Evolutionary conservation across 2,888 invertebrate genomes (phyloP), one percentile per base, ranked within the genome.

Genomic region (Meandrusa payeni): DNA sequence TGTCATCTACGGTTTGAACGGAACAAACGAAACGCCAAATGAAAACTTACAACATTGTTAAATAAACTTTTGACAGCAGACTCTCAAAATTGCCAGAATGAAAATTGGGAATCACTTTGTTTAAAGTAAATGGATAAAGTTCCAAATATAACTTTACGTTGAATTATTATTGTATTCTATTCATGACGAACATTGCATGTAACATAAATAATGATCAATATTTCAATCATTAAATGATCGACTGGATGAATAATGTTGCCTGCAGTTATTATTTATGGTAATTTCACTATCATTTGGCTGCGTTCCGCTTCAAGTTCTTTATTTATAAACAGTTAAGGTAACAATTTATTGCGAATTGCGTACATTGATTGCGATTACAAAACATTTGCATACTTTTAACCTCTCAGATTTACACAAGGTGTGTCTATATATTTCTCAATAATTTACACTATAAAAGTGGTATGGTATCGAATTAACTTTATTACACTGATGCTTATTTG

Each of bases 241-340:
- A 45, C 27, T 29, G 22, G 33, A n/a, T 33, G 39, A 45, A 29
- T 34, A 39, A 45, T 39, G 23, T 39, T 39, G 12, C 33, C 23
- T 44, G 33, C 44, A 33, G 12, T 44, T 23, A 44, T 39, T 45
- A 45, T 39, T 45, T 45, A 45, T 45, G 39, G 28, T 45, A 29
- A 39, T 39, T 39, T 45, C 44, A 39, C 28, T 45, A 45, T 45
- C 44, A 38, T 44, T 44, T 36, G 43, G 43, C 43, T 15, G 32
- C 13, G 37, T 32, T 38, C 32, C 13, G 37, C 20, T 38, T 38
- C 38, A 44, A 38, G 43, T 38, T 31, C 38, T 44, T 44, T 12
- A 31, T 26, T 31, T 43, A 37, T 37, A 32, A 41, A 41, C 19
- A 26, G 23, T 40, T 40, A 32, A 23, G 26, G 37, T 15, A 26